Evolutionary conservation across 2,113 vertebrate species (phyloP).

Genomic region (Cynopterus brachyotis): DNA sequence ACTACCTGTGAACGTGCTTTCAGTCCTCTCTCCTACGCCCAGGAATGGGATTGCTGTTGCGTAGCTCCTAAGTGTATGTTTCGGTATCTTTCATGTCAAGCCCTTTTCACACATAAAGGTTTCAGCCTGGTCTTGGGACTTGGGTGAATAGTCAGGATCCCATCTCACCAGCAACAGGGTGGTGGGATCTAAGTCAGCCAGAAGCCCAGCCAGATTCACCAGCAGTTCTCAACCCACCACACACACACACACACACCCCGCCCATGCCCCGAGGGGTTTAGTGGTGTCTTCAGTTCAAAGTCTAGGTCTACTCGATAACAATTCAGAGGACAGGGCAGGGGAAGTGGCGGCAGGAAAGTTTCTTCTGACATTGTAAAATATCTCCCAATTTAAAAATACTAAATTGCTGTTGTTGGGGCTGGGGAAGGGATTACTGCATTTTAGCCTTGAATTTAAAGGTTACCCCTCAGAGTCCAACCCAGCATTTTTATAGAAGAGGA

Average conservation of each 20-base stretch:
- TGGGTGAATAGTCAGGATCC: not conserved
- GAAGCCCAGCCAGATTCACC: not conserved
- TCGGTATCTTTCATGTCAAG: not conserved
- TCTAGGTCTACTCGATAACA: not conserved
- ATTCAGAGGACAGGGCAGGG: not conserved
- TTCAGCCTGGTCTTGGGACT: not conserved
- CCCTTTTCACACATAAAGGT: not conserved
- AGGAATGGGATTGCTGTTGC: not conserved
- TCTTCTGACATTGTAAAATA: not conserved
- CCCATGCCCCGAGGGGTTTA: not conserved
- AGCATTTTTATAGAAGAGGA: not conserved
- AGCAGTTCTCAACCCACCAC: not conserved
- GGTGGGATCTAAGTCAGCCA: not conserved
- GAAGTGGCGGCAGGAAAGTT: not conserved
- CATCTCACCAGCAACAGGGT: not conserved
- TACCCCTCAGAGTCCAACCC: not conserved
- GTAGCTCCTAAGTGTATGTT: not conserved
- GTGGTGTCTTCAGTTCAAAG: not conserved
- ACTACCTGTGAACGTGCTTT: not conserved
- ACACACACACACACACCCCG: no score
- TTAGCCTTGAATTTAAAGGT: not conserved
- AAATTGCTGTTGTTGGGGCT: not conserved
- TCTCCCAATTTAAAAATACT: not conserved
- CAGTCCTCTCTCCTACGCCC: rapidly evolving
- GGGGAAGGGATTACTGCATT: not conserved